These are phyloP conservation scores for Eulithis testata DNA, from an alignment of 2,888 invertebrate species.

Conservation along the genomic window DNA sequence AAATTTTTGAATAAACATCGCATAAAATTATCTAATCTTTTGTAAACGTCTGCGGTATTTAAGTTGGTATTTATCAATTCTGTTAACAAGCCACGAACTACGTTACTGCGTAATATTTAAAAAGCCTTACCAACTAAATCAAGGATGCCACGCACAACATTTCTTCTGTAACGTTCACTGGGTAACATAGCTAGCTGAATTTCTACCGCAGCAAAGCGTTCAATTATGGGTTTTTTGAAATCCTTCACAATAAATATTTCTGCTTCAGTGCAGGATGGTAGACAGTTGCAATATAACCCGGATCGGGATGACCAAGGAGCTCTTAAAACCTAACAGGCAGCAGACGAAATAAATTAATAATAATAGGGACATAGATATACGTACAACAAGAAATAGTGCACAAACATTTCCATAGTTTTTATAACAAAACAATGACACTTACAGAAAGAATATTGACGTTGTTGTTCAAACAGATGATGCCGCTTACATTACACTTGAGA, in stretches of 20 bases:
- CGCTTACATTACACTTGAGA: conserved; percentile 86
- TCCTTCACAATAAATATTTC: conserved; percentile 87
- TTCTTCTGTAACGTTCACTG: conserved; percentile 88
- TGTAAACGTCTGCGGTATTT: background rate
- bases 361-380: no score
- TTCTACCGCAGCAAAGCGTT: conserved; percentile 78
- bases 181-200: conserved; percentile 87
- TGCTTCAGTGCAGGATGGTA: conserved; percentile 90
- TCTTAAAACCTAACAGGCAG: conserved; percentile 64
- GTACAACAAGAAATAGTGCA: no score
- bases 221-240: conserved; percentile 63
- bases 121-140: conserved; percentile 88
- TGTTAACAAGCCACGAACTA: background rate
- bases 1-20: no score
- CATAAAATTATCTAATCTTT: no score
- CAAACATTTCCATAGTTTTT: no score
- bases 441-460: conserved; percentile 87
- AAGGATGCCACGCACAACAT: conserved; percentile 88
- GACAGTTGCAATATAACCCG: conserved; percentile 88
- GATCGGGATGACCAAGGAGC: conserved; percentile 79
- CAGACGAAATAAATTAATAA: conserved; percentile 2
- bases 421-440: conserved; percentile 39
- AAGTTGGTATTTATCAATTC: background rate
- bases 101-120: background rate
- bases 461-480: conserved; percentile 87